Percentiles rank a stretch among this genome's conserved stretches.
Conservation (phyloP, 2,113 vertebrate species). For the Acinonyx jubatus region DNA sequence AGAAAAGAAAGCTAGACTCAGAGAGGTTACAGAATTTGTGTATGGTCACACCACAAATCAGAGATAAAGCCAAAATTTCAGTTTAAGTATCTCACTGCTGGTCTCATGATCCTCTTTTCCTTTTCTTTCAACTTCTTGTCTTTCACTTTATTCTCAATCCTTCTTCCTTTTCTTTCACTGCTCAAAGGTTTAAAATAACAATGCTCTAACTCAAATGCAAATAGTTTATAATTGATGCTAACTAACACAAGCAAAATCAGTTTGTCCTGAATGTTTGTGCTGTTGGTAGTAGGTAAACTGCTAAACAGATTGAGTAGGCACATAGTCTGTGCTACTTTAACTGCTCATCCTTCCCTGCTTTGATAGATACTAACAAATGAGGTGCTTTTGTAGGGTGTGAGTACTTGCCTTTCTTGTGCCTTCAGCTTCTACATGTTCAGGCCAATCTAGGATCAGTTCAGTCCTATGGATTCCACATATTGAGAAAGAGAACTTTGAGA, state of each 20-base stretch:
- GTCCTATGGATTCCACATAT: not conserved
- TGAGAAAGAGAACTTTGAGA: not conserved
- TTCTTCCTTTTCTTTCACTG: not conserved
- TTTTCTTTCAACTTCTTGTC: not conserved
- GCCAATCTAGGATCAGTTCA: not conserved
- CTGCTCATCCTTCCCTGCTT: not conserved
- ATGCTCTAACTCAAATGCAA: not conserved
- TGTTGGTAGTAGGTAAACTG: not conserved
- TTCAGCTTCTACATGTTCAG: not conserved
- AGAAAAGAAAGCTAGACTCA: not conserved
- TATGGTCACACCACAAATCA: not conserved
- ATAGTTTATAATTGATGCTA: not conserved
- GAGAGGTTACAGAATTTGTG: not conserved
- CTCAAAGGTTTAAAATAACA: not conserved
- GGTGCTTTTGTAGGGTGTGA: not conserved
- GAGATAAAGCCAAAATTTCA: not conserved
- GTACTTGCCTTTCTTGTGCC: not conserved
- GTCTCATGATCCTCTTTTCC: not conserved
- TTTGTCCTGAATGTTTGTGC: not conserved
- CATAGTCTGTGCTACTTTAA: too few species aligned
- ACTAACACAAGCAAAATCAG: slow-evolving; percentile 5
- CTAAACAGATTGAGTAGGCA: not conserved
- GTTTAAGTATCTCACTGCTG: not conserved
- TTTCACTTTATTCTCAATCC: not conserved
- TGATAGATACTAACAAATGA: not conserved